Evolutionary conservation across 2,888 invertebrate species (phyloP).

Genomic region (Amiota minor): DNA sequence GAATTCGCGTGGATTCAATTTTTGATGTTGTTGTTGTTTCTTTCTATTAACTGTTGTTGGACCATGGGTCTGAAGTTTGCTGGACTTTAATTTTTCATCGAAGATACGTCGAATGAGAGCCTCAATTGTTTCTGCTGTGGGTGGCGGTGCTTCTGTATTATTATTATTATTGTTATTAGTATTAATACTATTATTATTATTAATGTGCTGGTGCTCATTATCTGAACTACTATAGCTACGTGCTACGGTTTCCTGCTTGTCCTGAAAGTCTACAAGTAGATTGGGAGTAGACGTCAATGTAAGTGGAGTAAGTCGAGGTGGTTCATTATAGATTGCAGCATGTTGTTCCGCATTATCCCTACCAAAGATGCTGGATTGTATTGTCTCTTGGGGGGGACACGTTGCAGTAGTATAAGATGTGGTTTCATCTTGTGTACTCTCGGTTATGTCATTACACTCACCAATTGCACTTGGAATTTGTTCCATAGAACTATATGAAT

Average conservation of each 20-base stretch:
- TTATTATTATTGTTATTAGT: background rate
- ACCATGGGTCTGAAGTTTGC: background rate
- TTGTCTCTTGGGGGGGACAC: too few relatives aligned
- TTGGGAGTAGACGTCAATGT: too few relatives aligned
- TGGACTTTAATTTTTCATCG: background rate
- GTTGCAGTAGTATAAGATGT: too few relatives aligned
- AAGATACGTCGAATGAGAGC: slow-evolving; percentile 5
- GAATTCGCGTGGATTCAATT: too few relatives aligned
- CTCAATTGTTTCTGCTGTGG: background rate
- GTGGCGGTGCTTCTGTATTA: background rate
- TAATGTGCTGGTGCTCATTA: background rate
- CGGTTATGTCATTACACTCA: background rate
- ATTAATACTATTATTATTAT: background rate
- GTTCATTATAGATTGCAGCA: too few relatives aligned
- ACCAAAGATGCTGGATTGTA: too few relatives aligned
- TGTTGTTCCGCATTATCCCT: too few relatives aligned
- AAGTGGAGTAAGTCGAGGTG: too few relatives aligned
- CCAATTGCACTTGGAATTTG: background rate
- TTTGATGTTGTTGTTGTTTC: too few relatives aligned
- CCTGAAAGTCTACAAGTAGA: too few relatives aligned
- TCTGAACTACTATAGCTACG: background rate
- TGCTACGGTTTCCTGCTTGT: too few relatives aligned
- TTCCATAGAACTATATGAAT: background rate
- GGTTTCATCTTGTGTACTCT: too few relatives aligned
- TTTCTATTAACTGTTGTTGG: background rate